phyloP scores from a whole-genome alignment of 2,113 vertebrate species.

The Formicarius rufipectus region DNA sequence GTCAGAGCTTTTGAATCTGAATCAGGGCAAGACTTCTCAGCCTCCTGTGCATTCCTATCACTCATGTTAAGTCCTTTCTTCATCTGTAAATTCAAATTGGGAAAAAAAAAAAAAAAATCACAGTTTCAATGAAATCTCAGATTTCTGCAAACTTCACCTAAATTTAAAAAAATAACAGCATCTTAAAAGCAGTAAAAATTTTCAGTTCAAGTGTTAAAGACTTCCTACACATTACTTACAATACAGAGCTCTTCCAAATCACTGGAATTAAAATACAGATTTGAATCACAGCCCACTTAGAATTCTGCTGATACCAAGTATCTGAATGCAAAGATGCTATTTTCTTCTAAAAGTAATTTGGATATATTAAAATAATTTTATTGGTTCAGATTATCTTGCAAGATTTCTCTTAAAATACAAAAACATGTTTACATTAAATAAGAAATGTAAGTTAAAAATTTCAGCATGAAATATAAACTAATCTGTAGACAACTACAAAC shows the following conservation, averaged over 20 bases:
- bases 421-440: neutral
- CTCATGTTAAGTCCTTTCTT: conserved; percentile 52
- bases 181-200: neutral
- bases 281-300: neutral
- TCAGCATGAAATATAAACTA: neutral
- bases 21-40: conserved; percentile 26
- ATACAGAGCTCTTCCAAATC: neutral
- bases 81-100: conserved; percentile 70
- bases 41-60: conserved; percentile 24
- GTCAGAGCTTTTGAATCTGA: conserved; percentile 54
- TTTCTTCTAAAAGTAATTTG: neutral
- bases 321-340: neutral
- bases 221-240: neutral
- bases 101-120: neutral
- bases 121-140: neutral
- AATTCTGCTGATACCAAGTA: neutral
- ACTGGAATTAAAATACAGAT: neutral
- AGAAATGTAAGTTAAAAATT: neutral
- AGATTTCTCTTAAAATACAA: neutral
- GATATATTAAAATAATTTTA: neutral
- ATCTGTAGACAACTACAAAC: neutral
- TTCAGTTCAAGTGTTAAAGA: neutral
- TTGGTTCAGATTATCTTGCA: neutral
- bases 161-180: neutral
- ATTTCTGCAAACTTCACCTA: neutral